These are phyloP conservation scores for Rostratula benghalensis DNA, from an alignment of 2,113 vertebrate species.

Conservation along the genomic window DNA sequence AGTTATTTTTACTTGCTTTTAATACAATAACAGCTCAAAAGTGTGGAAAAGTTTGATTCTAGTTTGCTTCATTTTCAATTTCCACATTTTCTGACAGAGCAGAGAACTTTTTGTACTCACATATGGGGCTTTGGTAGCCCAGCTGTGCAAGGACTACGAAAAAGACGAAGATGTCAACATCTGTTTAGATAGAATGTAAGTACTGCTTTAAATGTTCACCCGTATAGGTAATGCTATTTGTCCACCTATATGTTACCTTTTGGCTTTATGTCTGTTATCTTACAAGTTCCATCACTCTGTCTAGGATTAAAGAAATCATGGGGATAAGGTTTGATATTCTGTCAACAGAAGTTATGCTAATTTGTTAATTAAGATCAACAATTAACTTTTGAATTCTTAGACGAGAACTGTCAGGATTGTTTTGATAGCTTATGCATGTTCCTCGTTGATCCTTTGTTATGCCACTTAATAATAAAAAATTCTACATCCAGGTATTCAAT, in stretches of 20 bases:
- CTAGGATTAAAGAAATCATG: not conserved
- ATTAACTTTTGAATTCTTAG: not conserved
- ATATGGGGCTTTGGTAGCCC: conserved; percentile 81
- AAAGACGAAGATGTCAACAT: conserved; percentile 84
- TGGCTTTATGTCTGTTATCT: not conserved
- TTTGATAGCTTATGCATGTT: not conserved
- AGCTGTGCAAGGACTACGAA: conserved; percentile 82
- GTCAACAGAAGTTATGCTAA: not conserved
- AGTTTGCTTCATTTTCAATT: not conserved
- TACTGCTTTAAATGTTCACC: not conserved
- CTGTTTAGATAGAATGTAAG: conserved; percentile 82
- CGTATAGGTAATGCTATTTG: not conserved
- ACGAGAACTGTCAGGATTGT: not conserved
- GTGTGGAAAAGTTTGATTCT: not conserved
- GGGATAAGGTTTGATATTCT: not conserved
- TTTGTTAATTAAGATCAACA: not conserved
- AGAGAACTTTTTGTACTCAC: conserved; percentile 84
- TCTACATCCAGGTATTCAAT: not conserved
- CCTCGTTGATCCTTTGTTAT: not conserved
- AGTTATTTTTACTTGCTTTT: not conserved
- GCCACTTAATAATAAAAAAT: not conserved
- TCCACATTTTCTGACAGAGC: conserved; percentile 67
- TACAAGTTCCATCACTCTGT: not conserved
- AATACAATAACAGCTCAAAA: not conserved
- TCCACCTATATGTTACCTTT: not conserved